phyloP scores from a whole-genome alignment of 2,797 vertebrate species.

The Benthosema pterotum region DNA sequence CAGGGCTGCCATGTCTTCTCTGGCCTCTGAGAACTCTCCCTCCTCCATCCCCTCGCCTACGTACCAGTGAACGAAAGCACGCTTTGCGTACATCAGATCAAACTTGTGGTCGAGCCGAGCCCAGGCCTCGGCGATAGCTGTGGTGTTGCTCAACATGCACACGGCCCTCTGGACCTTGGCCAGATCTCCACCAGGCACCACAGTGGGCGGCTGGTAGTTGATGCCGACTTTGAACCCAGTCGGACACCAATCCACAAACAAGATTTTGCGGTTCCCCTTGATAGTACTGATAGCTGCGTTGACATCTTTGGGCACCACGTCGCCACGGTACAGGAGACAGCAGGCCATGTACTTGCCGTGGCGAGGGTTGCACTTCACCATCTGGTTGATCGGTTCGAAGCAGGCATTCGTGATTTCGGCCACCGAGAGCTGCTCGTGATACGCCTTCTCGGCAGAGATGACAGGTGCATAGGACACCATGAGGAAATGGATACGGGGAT shows the following conservation, averaged over 20 bases:
- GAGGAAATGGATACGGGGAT: neutral
- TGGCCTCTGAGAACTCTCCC: neutral
- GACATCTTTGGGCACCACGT: conserved; percentile 51
- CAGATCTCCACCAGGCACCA: conserved; percentile 1
- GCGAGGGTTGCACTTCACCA: conserved; percentile 54
- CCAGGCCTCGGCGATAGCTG: neutral
- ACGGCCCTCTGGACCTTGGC: neutral
- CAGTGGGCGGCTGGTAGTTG: neutral
- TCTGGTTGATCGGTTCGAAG: conserved; percentile 27
- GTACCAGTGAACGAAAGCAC: conserved; percentile 63
- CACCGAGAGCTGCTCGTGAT: conserved; percentile 10
- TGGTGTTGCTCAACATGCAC: conserved; percentile 2
- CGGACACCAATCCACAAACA: too few relatives aligned
- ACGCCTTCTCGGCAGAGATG: conserved; percentile 28
- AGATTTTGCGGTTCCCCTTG: neutral
- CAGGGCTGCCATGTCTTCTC: conserved; percentile 63
- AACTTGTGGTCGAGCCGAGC: neutral
- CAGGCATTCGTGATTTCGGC: neutral
- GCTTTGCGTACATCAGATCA: conserved; percentile 3
- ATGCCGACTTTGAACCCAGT: too few relatives aligned
- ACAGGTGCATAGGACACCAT: conserved; percentile 8
- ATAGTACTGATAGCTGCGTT: conserved; percentile 4
- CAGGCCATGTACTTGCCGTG: conserved; percentile 15
- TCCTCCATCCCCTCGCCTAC: conserved; percentile 64
- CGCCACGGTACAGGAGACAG: conserved; percentile 44